phyloP scores from a whole-genome alignment of 2,888 invertebrate genomes.

The Pristionchus fissidentatus region DNA sequence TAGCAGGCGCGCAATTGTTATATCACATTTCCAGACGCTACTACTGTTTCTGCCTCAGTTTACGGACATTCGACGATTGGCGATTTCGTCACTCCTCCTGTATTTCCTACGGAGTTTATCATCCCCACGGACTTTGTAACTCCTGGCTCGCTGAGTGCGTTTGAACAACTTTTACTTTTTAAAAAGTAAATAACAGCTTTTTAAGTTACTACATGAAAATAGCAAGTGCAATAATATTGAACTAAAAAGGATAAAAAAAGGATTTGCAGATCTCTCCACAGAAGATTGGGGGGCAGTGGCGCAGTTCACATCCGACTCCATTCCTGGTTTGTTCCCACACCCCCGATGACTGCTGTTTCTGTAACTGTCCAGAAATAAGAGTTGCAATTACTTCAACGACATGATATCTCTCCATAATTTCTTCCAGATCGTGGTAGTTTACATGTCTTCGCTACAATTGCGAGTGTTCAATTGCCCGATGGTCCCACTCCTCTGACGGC shows the following conservation, averaged over 20 bases:
- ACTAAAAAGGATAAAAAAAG: too few relatives aligned
- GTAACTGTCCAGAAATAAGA: too few relatives aligned
- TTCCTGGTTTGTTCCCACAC: not conserved
- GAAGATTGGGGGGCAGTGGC: not conserved
- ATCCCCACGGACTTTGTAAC: not conserved
- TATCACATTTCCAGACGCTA: not conserved
- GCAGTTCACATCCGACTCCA: slow-evolving; percentile 26
- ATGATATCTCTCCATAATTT: not conserved
- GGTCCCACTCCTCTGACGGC: slow-evolving; percentile 8
- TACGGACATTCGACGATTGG: not conserved
- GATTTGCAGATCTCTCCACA: not conserved
- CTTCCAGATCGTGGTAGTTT: slow-evolving; percentile 1
- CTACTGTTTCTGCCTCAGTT: not conserved
- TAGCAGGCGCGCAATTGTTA: too few relatives aligned
- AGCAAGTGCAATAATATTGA: not conserved
- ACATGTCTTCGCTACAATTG: slow-evolving; percentile 27
- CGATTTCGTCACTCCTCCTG: too few relatives aligned
- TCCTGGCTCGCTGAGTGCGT: too few relatives aligned
- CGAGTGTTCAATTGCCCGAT: not conserved
- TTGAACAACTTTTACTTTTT: not conserved
- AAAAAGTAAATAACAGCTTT: not conserved
- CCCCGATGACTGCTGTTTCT: too few relatives aligned
- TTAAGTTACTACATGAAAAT: not conserved
- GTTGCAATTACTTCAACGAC: too few relatives aligned
- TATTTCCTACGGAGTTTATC: too few relatives aligned